Evolutionary conservation across 2,888 invertebrate genomes (phyloP).

Genomic region (Harpalus rubripes): DNA sequence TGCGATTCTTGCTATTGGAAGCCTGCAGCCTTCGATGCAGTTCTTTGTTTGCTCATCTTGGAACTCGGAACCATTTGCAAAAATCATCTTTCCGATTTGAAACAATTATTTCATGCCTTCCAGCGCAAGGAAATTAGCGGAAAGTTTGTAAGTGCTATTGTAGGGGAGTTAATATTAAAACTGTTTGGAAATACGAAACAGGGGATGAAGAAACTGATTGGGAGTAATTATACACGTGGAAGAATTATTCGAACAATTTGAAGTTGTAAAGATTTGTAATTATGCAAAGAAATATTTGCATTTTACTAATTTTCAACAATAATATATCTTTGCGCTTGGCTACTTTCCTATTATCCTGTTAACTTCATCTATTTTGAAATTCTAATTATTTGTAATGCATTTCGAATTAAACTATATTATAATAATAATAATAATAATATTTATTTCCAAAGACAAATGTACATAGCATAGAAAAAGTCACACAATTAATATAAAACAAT

Average conservation of each 20-base stretch:
- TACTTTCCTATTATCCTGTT: too few relatives aligned
- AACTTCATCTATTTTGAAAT: too few relatives aligned
- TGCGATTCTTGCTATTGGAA: slow-evolving; percentile 35
- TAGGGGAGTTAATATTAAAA: slow-evolving; percentile 36
- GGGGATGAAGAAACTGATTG: neutral
- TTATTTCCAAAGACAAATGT: too few relatives aligned
- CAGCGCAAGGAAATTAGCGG: slow-evolving; percentile 35
- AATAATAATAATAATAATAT: too few relatives aligned
- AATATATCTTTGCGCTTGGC: neutral
- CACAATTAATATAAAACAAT: too few relatives aligned
- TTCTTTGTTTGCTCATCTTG: slow-evolving; percentile 44
- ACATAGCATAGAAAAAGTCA: too few relatives aligned
- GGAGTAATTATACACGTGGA: slow-evolving; percentile 12
- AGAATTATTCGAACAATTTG: slow-evolving; percentile 15
- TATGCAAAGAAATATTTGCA: neutral
- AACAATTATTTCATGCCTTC: slow-evolving; percentile 51
- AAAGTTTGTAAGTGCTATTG: slow-evolving; percentile 29
- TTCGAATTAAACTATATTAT: too few relatives aligned
- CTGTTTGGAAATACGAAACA: slow-evolving; percentile 17
- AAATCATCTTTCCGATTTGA: slow-evolving; percentile 60
- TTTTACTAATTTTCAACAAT: neutral
- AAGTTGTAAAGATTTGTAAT: slow-evolving; percentile 1
- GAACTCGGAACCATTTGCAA: slow-evolving; percentile 33
- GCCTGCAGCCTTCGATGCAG: slow-evolving; percentile 20
- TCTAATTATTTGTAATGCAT: too few relatives aligned